Evolutionary conservation across 2,888 invertebrate species (phyloP), one percentile per base, ranked within the genome.

Genomic region (Diabrotica balteata): DNA sequence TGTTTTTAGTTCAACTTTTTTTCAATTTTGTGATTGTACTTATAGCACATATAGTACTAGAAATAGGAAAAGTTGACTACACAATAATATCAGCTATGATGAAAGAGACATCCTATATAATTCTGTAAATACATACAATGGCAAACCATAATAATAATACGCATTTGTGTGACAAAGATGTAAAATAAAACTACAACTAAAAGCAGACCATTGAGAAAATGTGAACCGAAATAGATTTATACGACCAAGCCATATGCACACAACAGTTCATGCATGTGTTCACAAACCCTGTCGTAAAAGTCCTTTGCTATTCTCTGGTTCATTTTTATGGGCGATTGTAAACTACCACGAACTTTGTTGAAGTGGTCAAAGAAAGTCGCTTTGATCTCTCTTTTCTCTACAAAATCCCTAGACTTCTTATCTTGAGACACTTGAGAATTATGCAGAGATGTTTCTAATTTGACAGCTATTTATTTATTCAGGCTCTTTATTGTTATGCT

Each of bases 181-280:
- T 11, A 47, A 42, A n/a, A 53, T 57, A 55, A 55, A 57, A 62
- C 59, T 63, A 66, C 59, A 69, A 66, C 66, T 71, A 69, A 69
- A 72, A 66, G 59, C 68, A 72, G 69, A 67, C 69, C 67, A 68
- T 68, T 68, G 66, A 66, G 69, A 72, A 72, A 70, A 66, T 55
- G 70, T 59, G 66, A 64, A 72, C 76, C 57, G 69, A 76, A 76
- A 76, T 76, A 76, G 76, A 75, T 66, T 76, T 76, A 74, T 72
- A 70, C 60, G 62, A 70, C 67, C 70, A 51, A 72, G 72, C 75
- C 76, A 76, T 73, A 76, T 76, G 76, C 73, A 71, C 67, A 57
- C 76, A 76, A 69, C 74, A 67, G 76, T 76, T 74, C 73, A 70
- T 69, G 73, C 71, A 72, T 69, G 72, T 72, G 72, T 71, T 73